Evolutionary conservation across 2,888 invertebrate species (phyloP).

Genomic region (Cephus spinipes): DNA sequence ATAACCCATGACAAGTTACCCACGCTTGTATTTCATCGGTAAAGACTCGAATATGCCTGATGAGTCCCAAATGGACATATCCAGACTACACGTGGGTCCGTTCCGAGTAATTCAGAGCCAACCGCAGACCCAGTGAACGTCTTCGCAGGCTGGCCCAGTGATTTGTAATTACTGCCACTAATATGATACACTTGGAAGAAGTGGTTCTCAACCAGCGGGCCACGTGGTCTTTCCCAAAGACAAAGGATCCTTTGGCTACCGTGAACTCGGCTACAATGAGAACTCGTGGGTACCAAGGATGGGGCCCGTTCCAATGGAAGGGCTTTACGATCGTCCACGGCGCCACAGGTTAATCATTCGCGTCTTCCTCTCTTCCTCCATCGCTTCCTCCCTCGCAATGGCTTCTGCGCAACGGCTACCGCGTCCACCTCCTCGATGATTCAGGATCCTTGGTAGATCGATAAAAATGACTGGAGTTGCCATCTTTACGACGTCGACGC

Average conservation of each 20-base stretch:
- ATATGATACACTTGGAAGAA: conserved; percentile 42
- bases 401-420: background rate
- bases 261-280: background rate
- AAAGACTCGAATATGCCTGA: background rate
- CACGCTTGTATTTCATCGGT: background rate
- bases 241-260: conserved; percentile 13
- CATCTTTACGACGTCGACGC: conserved; percentile 4
- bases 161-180: conserved; percentile 55
- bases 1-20: background rate
- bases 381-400: conserved; percentile 23
- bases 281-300: conserved; percentile 11
- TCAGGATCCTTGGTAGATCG: conserved; percentile 1
- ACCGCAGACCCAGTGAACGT: conserved; percentile 9
- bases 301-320: conserved; percentile 32
- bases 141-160: conserved; percentile 38
- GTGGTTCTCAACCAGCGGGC: conserved; percentile 33
- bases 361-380: conserved; percentile 33
- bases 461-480: background rate
- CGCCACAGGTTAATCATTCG: conserved; percentile 57
- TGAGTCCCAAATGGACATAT: background rate
- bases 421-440: background rate
- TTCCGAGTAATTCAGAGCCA: background rate
- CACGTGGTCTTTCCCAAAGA: conserved; percentile 4
- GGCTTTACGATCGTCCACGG: conserved; percentile 54
- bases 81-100: background rate